phyloP scores from a whole-genome alignment of 1,140 invertebrate genomes.

The Spodoptera litura region DNA sequence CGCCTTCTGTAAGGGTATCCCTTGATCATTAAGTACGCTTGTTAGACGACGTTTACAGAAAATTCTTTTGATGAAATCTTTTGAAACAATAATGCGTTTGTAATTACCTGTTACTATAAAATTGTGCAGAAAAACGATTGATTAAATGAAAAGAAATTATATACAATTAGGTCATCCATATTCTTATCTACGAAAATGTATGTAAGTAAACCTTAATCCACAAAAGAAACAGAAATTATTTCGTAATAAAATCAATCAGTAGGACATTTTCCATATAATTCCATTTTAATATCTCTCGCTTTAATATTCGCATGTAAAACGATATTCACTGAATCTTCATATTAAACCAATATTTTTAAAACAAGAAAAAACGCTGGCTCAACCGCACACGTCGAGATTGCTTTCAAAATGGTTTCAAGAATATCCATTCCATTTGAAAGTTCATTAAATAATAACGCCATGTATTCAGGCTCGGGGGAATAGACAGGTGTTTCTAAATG shows the following conservation, averaged over 20 bases:
- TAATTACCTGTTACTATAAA: constrained; percentile 9
- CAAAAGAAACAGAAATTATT: not conserved
- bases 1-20: constrained; percentile 58
- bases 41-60: constrained; percentile 62
- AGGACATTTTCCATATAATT: not conserved
- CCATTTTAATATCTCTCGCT: not conserved
- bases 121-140: not conserved
- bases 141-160: not conserved
- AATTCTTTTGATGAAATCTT: constrained; percentile 48
- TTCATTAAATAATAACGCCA: constrained; percentile 38
- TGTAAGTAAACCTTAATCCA: not conserved
- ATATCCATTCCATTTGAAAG: constrained; percentile 29
- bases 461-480: constrained; percentile 37
- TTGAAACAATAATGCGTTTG: constrained; percentile 33
- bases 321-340: constrained; percentile 24
- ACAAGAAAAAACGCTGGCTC: constrained; percentile 16
- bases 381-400: constrained; percentile 1
- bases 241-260: not conserved
- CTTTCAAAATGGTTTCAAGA: constrained; percentile 36
- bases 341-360: constrained; percentile 15
- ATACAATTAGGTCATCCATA: not conserved
- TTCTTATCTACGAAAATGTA: not conserved
- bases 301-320: constrained; percentile 17
- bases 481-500: constrained; percentile 41
- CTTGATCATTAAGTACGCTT: constrained; percentile 74